Percentiles rank a stretch among this genome's conserved stretches.
Evolutionary conservation across 1,140 invertebrate genomes (phyloP).

Genomic region (Lycorma delicatula): DNA sequence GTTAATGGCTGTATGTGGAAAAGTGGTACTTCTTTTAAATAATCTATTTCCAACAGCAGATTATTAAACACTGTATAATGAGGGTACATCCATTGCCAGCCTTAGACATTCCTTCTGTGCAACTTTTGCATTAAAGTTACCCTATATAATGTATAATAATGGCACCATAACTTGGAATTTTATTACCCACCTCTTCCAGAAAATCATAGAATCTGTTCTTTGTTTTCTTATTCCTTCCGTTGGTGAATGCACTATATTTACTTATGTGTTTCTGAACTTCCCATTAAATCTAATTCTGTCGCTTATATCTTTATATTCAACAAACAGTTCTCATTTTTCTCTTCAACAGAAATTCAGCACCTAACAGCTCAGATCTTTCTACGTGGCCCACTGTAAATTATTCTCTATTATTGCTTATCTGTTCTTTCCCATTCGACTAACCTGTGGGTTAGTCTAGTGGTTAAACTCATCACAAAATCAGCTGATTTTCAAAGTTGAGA

Average conservation of each 20-base stretch:
- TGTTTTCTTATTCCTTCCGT: background rate
- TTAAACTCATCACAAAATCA: too few species aligned
- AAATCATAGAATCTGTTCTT: background rate
- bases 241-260: background rate
- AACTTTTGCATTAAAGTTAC: background rate
- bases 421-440: background rate
- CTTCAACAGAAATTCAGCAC: background rate
- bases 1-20: too few species aligned
- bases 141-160: background rate
- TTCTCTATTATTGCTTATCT: background rate
- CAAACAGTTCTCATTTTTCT: background rate
- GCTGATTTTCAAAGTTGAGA: too few species aligned
- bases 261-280: background rate
- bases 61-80: too few species aligned
- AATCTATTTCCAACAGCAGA: too few species aligned
- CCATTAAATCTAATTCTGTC: background rate
- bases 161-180: background rate
- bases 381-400: background rate
- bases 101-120: background rate
- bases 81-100: too few species aligned
- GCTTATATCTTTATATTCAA: background rate
- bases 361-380: background rate
- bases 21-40: too few species aligned
- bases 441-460: too few species aligned
- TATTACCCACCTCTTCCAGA: background rate